Evolutionary conservation across 2,888 invertebrate genomes (phyloP).

Genomic region (Strigamia crassipes): DNA sequence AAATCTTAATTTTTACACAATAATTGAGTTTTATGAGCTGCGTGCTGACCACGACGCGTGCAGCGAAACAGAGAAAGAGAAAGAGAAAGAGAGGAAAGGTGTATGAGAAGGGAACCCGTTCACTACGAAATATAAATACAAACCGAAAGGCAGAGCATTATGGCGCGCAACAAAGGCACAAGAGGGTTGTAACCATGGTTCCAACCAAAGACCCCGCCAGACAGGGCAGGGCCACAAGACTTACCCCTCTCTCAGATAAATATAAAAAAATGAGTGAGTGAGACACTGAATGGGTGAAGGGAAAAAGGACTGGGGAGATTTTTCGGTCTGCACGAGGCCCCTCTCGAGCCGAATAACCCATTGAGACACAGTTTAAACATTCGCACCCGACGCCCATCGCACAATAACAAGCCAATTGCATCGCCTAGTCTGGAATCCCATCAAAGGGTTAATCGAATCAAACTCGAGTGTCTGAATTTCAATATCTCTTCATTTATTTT

Average conservation of each 20-base stretch:
- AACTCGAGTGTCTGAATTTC: background rate
- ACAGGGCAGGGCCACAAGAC: constrained; percentile 31
- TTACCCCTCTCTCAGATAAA: constrained; percentile 33
- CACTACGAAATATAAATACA: constrained; percentile 27
- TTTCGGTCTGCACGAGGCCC: background rate
- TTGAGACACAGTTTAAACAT: constrained; percentile 35
- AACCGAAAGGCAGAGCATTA: constrained; percentile 17
- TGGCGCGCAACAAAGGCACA: constrained; percentile 33
- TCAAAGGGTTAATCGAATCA: constrained; percentile 23
- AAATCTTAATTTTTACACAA: too few species aligned
- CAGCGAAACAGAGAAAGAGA: too few species aligned
- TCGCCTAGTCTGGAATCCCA: background rate
- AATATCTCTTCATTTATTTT: background rate
- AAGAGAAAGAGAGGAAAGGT: too few species aligned
- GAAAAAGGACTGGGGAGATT: constrained; percentile 12
- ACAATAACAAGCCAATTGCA: background rate
- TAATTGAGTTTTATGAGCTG: background rate
- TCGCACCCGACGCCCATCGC: constrained; percentile 5
- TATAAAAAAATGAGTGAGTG: constrained; percentile 23
- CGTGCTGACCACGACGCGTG: constrained; percentile 16
- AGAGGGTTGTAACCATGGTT: constrained; percentile 36
- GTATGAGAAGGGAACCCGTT: background rate
- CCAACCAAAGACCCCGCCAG: constrained; percentile 32
- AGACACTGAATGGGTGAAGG: constrained; percentile 33
- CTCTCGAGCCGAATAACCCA: constrained; percentile 13